Percentiles rank a stretch among this genome's conserved stretches.
Evolutionary conservation across 2,113 vertebrate species (phyloP).

Genomic region (Prunella himalayana): DNA sequence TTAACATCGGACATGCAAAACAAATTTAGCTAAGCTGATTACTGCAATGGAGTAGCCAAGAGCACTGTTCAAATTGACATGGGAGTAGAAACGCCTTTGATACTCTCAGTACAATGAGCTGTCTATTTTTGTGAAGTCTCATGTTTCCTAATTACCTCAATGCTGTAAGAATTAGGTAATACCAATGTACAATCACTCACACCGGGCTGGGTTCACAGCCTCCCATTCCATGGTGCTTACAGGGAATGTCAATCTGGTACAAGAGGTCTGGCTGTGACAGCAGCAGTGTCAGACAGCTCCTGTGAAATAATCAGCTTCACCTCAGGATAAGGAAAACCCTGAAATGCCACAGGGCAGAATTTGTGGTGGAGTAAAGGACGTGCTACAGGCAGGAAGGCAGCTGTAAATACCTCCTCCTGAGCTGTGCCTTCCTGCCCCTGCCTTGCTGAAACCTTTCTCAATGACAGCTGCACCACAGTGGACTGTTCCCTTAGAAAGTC

Average conservation of each 20-base stretch:
- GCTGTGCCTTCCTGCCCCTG: neutral
- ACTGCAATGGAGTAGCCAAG: conserved; percentile 49
- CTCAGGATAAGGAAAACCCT: neutral
- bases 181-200: neutral
- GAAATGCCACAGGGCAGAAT: neutral
- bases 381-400: neutral
- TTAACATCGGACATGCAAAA: conserved; percentile 57
- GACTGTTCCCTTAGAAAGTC: neutral
- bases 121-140: conserved; percentile 46
- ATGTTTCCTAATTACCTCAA: conserved; percentile 61
- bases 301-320: neutral
- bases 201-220: neutral
- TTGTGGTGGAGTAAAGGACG: neutral
- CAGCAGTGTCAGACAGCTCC: neutral
- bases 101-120: conserved; percentile 18
- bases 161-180: conserved; percentile 55
- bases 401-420: accelerated
- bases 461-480: neutral
- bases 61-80: conserved; percentile 54
- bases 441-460: neutral
- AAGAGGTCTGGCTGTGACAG: neutral
- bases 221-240: neutral
- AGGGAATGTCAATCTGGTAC: neutral
- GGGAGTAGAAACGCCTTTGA: conserved; percentile 40
- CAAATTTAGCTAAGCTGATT: conserved; percentile 67